These are phyloP conservation scores for Malurus splendens DNA, from an alignment of 2,797 vertebrate species.

Conservation along the genomic window DNA sequence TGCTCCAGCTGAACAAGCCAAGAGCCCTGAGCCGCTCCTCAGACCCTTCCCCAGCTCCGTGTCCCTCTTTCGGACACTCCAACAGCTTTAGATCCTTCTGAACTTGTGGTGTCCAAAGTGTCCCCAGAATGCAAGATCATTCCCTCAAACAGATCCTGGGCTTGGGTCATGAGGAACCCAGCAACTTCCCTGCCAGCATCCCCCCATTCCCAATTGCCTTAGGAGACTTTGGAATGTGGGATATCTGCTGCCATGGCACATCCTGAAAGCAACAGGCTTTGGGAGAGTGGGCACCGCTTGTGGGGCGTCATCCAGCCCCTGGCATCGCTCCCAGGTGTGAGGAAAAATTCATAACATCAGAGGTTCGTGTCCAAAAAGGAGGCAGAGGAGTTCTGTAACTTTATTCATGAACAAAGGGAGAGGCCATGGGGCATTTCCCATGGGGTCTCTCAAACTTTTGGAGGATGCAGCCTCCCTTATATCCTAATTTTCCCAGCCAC, in stretches of 20 bases:
- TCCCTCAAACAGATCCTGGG: neutral
- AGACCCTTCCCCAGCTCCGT: neutral
- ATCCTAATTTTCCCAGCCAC: neutral
- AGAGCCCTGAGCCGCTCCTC: neutral
- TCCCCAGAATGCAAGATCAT: neutral
- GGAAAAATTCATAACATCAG: neutral
- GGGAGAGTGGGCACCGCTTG: neutral
- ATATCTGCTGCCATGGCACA: rapidly evolving
- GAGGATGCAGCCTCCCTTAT: neutral
- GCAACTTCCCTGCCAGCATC: neutral
- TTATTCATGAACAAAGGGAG: neutral
- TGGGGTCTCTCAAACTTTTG: neutral
- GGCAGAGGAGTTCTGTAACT: neutral
- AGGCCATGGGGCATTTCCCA: neutral
- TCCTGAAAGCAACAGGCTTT: neutral
- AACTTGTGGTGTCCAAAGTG: too few species aligned
- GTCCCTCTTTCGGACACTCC: neutral
- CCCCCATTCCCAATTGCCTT: neutral
- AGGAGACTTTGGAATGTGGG: neutral
- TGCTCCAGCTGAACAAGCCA: neutral
- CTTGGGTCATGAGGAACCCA: neutral
- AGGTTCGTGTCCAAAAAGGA: neutral
- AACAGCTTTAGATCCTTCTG: neutral
- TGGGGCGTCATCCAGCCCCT: neutral
- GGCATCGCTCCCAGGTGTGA: neutral